Evolutionary conservation across 2,888 invertebrate species (phyloP).

Genomic region (Theretra japonica): DNA sequence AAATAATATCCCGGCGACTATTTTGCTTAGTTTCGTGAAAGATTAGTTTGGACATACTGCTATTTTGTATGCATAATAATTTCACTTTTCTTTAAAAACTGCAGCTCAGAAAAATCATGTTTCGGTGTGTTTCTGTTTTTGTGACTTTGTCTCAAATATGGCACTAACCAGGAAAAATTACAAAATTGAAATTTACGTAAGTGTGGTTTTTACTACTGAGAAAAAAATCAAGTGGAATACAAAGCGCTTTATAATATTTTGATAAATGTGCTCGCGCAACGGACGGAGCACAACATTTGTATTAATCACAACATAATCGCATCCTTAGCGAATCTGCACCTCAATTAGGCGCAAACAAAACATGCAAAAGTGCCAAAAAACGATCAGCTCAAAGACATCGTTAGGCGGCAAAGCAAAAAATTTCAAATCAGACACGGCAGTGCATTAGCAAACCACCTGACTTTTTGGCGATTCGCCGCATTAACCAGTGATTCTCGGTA

Average conservation of each 20-base stretch:
- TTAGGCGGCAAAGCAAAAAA: slow-evolving; percentile 67
- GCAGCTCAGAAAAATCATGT: not conserved
- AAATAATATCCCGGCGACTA: not conserved
- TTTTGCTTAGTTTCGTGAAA: not conserved
- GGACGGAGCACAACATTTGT: slow-evolving; percentile 36
- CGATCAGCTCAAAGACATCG: slow-evolving; percentile 65
- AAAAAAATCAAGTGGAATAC: slow-evolving; percentile 6
- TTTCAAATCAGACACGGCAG: slow-evolving; percentile 60
- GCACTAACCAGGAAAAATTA: slow-evolving; percentile 5
- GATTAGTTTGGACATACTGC: not conserved
- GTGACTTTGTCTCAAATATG: not conserved
- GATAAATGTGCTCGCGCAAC: slow-evolving; percentile 19
- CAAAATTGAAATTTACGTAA: slow-evolving; percentile 24
- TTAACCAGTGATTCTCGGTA: slow-evolving; percentile 26
- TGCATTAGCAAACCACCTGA: slow-evolving; percentile 42
- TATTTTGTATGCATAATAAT: not conserved
- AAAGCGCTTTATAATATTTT: slow-evolving; percentile 26
- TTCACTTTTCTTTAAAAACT: not conserved
- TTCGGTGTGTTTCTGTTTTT: not conserved
- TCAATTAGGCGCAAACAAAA: slow-evolving; percentile 80
- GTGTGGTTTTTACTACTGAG: not conserved
- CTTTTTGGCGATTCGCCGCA: slow-evolving; percentile 26
- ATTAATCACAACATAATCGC: slow-evolving; percentile 81
- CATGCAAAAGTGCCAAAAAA: slow-evolving; percentile 71
- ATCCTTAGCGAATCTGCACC: slow-evolving; percentile 79